Evolutionary conservation across 2,797 vertebrate genomes (phyloP).

Genomic region (Thalassophryne amazonica): DNA sequence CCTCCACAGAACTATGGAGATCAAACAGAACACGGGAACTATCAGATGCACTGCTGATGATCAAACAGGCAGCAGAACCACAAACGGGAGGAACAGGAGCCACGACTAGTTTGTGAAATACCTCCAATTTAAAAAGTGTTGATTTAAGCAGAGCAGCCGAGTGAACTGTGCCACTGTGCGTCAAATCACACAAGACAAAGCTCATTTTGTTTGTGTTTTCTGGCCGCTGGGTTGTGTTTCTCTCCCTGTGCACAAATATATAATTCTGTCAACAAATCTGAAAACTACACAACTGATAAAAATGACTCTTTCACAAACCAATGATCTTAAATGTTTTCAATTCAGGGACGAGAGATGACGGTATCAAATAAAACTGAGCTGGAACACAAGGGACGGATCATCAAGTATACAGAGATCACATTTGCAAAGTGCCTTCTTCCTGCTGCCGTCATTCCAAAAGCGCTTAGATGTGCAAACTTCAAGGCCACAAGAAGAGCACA

Average conservation of each 20-base stretch:
- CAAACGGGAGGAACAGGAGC: slow-evolving; percentile 43
- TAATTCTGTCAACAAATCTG: slow-evolving; percentile 19
- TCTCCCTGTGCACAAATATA: background rate
- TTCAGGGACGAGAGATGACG: slow-evolving; percentile 4
- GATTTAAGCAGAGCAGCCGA: background rate
- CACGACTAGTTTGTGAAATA: slow-evolving; percentile 37
- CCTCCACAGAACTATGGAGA: slow-evolving; percentile 21
- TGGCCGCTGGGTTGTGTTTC: no score
- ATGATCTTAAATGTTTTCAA: slow-evolving; percentile 51
- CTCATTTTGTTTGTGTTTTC: slow-evolving; percentile 17
- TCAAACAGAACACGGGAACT: slow-evolving; percentile 52
- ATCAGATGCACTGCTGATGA: slow-evolving; percentile 26
- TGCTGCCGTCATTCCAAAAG: slow-evolving; percentile 63
- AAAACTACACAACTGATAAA: slow-evolving; percentile 35
- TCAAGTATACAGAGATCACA: slow-evolving; percentile 51
- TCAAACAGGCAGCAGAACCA: slow-evolving; percentile 38
- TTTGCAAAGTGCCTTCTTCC: slow-evolving; percentile 57
- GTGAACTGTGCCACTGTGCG: slow-evolving; percentile 1
- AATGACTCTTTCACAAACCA: slow-evolving; percentile 34
- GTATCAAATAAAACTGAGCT: slow-evolving; percentile 27
- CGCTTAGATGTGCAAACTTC: slow-evolving; percentile 65
- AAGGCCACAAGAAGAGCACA: slow-evolving; percentile 51
- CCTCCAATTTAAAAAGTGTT: slow-evolving; percentile 18
- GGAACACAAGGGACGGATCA: slow-evolving; percentile 54
- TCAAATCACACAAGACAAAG: slow-evolving; percentile 19